These are phyloP conservation scores for Acanthopleura granulata DNA, from an alignment of 2,888 invertebrate species.

Conservation along the genomic window DNA sequence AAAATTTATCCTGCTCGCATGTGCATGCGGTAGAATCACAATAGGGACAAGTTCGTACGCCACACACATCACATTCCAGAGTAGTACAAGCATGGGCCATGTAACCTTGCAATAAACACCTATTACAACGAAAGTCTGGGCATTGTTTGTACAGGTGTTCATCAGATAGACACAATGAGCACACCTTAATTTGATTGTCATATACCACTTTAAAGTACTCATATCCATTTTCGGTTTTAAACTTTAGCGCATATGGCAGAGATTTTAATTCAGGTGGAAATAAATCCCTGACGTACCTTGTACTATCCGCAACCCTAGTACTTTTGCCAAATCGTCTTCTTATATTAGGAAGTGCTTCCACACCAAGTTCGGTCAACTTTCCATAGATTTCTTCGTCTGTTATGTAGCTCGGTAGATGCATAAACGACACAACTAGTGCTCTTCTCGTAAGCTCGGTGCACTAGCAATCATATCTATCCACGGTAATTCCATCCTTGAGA, in stretches of 20 bases:
- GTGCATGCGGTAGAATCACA: not conserved
- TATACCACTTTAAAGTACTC: slow-evolving; percentile 2
- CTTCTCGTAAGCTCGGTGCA: not conserved
- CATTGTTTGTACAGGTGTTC: slow-evolving; percentile 15
- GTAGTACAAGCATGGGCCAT: not conserved
- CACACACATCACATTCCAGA: not conserved
- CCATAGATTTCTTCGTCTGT: not conserved
- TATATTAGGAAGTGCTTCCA: not conserved
- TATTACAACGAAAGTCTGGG: not conserved
- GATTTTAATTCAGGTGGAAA: slow-evolving; percentile 13
- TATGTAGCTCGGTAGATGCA: slow-evolving; percentile 14
- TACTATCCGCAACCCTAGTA: not conserved
- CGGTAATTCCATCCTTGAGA: not conserved
- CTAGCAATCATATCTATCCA: not conserved
- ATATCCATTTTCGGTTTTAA: not conserved
- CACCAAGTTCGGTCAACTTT: not conserved
- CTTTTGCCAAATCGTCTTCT: not conserved
- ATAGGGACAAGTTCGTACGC: not conserved
- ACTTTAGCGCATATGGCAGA: slow-evolving; percentile 12
- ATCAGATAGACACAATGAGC: slow-evolving; percentile 3
- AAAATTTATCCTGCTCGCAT: not conserved
- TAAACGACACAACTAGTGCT: slow-evolving; percentile 4
- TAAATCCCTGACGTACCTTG: not conserved
- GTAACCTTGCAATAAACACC: not conserved
- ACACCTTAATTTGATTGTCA: slow-evolving; percentile 8